A percentile compares a stretch with the other conserved stretches of the same genome.
These are phyloP conservation scores for Drosophila virilis DNA, from an alignment of 1,140 invertebrate species.

Conservation along the genomic window DNA sequence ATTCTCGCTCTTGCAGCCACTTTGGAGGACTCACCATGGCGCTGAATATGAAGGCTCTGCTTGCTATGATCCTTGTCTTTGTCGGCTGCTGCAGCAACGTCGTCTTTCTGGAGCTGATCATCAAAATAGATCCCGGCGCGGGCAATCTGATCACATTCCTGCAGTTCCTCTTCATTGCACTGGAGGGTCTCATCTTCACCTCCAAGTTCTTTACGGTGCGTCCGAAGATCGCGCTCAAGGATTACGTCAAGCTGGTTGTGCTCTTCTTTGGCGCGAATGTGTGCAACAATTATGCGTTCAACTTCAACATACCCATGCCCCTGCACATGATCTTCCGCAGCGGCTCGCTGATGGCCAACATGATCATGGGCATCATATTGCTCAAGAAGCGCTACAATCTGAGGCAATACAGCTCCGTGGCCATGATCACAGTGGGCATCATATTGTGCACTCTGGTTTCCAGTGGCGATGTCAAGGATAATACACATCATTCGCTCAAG, in stretches of 20 bases:
- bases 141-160: constrained; percentile 97
- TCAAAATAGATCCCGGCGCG: constrained; percentile 94
- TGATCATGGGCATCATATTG: constrained; percentile 97
- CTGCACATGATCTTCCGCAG: constrained; percentile 99
- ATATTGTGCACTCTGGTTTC: constrained; percentile 96
- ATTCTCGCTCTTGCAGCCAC: neutral
- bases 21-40: constrained; percentile 42
- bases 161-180: constrained; percentile 95
- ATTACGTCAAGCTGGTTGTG: constrained; percentile 93
- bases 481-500: constrained; percentile 83
- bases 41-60: constrained; percentile 87
- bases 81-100: constrained; percentile 96
- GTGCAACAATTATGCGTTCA: constrained; percentile 97
- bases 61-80: constrained; percentile 92
- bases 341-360: constrained; percentile 97
- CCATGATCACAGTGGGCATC: constrained; percentile 97
- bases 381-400: constrained; percentile 93
- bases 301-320: constrained; percentile 99
- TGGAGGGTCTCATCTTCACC: constrained; percentile 96
- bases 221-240: constrained; percentile 90
- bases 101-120: constrained; percentile 93
- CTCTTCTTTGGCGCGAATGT: constrained; percentile 97
- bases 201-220: constrained; percentile 93
- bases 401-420: constrained; percentile 95
- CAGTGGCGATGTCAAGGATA: constrained; percentile 85